These are phyloP conservation scores for Calidris pugnax DNA, from an alignment of 2,113 vertebrate species.

Conservation along the genomic window DNA sequence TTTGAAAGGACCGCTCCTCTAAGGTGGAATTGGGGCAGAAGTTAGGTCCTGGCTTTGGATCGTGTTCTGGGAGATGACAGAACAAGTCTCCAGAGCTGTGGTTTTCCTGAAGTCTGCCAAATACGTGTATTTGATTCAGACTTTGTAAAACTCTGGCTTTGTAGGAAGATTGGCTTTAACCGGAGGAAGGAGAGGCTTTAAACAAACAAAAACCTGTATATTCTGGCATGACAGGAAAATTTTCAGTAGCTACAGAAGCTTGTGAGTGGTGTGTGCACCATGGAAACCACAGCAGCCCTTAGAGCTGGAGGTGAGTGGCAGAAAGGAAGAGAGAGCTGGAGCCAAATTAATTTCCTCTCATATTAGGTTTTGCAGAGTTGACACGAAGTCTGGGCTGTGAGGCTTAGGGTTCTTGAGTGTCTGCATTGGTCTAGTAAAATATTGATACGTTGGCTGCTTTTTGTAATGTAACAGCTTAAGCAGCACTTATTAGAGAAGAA, in stretches of 20 bases:
- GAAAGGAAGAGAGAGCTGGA: background rate
- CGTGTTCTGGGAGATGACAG: background rate
- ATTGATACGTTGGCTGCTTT: background rate
- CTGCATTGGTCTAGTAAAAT: background rate
- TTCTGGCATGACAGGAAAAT: background rate
- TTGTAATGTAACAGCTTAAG: background rate
- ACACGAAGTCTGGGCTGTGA: background rate
- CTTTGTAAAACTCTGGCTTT: background rate
- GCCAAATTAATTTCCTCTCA: background rate
- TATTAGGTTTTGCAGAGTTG: background rate
- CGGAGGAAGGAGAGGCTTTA: background rate
- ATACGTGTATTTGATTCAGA: background rate
- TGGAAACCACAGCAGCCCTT: background rate
- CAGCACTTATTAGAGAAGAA: background rate
- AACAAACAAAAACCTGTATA: background rate
- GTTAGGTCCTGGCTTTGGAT: background rate
- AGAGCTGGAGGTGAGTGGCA: background rate
- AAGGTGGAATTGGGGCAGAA: background rate
- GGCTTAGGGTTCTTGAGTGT: background rate
- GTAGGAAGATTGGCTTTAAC: background rate
- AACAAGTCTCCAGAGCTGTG: background rate
- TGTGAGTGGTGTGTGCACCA: background rate
- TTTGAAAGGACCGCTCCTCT: background rate
- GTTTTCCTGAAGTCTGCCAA: background rate
- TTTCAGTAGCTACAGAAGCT: background rate